Conservation (phyloP, 92 coral and sea anemone species). For the Montipora capitata region DNA sequence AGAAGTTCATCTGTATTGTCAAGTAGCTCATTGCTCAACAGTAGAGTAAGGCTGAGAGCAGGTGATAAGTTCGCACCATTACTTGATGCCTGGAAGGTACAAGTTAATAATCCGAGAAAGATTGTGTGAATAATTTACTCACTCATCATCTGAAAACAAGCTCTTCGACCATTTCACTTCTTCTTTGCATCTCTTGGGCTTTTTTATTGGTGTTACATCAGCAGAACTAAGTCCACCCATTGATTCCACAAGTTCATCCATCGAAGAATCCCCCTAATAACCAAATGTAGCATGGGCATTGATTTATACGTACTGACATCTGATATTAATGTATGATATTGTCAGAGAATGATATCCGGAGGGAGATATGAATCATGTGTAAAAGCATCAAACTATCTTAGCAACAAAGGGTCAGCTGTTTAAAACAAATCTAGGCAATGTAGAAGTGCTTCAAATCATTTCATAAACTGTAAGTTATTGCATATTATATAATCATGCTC, state of each 20-base stretch:
- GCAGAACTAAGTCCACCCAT: constrained; percentile 47
- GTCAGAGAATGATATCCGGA: constrained; percentile 11
- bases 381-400: constrained; percentile 18
- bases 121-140: constrained; percentile 18
- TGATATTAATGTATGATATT: constrained; percentile 13
- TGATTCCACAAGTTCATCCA: constrained; percentile 13
- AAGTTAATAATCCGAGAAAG: constrained; percentile 27
- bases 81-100: constrained; percentile 13
- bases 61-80: constrained; percentile 15
- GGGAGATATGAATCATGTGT: constrained; percentile 16
- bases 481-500: constrained; percentile 2
- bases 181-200: constrained; percentile 28
- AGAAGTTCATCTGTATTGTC: constrained; percentile 5
- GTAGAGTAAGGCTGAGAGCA: constrained; percentile 10
- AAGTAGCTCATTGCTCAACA: constrained; percentile 14
- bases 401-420: constrained; percentile 14
- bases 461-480: neutral
- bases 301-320: constrained; percentile 17
- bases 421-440: constrained; percentile 11
- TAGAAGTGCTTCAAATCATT: constrained; percentile 11
- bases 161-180: constrained; percentile 13
- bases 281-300: constrained; percentile 18
- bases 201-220: constrained; percentile 40
- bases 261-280: constrained; percentile 26
- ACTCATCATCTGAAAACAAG: constrained; percentile 46